Percentiles rank a stretch among this genome's conserved stretches.
Evolutionary conservation across 2,888 invertebrate genomes (phyloP).

Genomic region (Ectemnius lituratus): DNA sequence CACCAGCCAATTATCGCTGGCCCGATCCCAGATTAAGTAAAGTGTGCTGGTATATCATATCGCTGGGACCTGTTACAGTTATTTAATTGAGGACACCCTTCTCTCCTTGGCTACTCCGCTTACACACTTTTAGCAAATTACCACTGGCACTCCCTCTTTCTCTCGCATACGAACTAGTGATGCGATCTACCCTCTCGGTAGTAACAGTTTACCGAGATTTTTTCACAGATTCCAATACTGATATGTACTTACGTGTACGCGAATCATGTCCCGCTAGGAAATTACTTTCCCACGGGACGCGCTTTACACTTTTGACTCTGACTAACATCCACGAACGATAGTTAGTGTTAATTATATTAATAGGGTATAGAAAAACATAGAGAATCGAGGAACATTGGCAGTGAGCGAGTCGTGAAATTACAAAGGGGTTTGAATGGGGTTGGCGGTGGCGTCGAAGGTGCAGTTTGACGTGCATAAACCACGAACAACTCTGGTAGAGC

Average conservation of each 20-base stretch:
- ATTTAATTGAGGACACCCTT: slow-evolving; percentile 32
- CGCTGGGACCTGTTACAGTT: slow-evolving; percentile 22
- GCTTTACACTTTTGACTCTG: no score
- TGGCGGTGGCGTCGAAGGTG: slow-evolving; percentile 42
- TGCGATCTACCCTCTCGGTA: neutral
- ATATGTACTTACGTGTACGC: no score
- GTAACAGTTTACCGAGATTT: slow-evolving; percentile 10
- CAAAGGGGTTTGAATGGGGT: slow-evolving; percentile 14
- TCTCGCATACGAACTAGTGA: no score
- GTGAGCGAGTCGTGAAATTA: slow-evolving; percentile 24
- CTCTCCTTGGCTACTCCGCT: slow-evolving; percentile 14
- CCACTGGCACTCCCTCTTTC: neutral
- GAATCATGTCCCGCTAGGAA: no score
- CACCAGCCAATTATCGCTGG: slow-evolving; percentile 26
- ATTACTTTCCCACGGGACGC: no score
- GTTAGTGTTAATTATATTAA: no score
- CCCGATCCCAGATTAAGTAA: slow-evolving; percentile 30
- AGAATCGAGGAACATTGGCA: no score
- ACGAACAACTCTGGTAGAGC: slow-evolving; percentile 48
- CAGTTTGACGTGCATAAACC: slow-evolving; percentile 60
- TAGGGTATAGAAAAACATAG: no score
- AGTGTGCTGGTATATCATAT: slow-evolving; percentile 21
- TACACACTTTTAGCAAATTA: slow-evolving; percentile 42
- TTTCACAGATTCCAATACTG: slow-evolving; percentile 7
- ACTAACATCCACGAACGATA: no score